Evolutionary conservation across 64 coral and sea anemone genomes (phyloP), one percentile per base, ranked within the genome.

Genomic region (Actinia tenebrosa): DNA sequence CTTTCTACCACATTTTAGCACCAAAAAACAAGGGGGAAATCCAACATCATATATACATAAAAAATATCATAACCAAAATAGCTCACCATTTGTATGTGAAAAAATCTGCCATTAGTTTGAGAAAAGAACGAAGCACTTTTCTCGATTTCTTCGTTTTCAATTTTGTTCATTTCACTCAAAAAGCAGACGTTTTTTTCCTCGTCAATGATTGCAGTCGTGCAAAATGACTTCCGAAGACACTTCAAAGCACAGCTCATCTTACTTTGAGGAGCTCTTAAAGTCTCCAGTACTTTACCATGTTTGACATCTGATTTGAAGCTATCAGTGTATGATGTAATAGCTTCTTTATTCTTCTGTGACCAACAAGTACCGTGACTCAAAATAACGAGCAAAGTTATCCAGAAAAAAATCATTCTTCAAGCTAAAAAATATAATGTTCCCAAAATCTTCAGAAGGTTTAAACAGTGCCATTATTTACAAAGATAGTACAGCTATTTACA

Each of bases 201-300:
- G 20, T 81, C 79, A 15, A 81, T 53, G 44, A 81, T 52, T 37
- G 79, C 79, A 45, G 50, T 81, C 50, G 43, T 81, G 45, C 79
- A 81, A 50, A 20, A 81, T 16, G 50, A 53, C 3, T 81, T 81
- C 16, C 79, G 43, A 8, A 81, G 50, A 14, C 79, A 81, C 18
- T 50, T 53, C 45, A 81, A 45, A 8, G 79, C 79, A 81, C 79
- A 81, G 79, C 79, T 52, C 18, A 81, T 22, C 53, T 50, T 81
- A 53, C 50, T 81, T 19, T 81, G 44, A 17, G 44, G 44, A 3
- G 53, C 50, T 3, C 6, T 81, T 1, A 81, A 3, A 1, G 13
- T 8, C 23, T 81, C 44, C 16, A 81, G 2, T 20, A 81, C 45
- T 81, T 81, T 50, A 52, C 79, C 79, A 5, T 52, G 18, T 81